These are phyloP conservation scores for Bolborhynchus lineola DNA, from an alignment of 2,113 vertebrate genomes.

Conservation along the genomic window DNA sequence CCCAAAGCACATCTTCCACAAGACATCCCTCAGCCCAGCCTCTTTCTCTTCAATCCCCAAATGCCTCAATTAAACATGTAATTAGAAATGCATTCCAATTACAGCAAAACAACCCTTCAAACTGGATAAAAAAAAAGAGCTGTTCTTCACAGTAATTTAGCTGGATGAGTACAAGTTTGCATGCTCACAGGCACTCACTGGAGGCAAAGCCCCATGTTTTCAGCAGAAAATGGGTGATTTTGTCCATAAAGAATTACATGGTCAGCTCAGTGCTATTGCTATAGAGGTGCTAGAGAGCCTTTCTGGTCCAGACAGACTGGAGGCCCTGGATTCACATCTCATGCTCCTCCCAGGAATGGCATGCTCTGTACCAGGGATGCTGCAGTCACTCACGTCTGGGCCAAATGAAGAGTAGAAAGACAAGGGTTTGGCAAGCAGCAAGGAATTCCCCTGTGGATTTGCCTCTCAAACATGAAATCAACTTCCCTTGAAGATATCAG, in stretches of 20 bases:
- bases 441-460: background rate
- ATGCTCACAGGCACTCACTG: background rate
- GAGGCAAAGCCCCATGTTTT: background rate
- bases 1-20: background rate
- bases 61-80: background rate
- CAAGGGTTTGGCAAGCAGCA: background rate
- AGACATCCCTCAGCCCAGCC: background rate
- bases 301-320: background rate
- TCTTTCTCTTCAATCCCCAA: background rate
- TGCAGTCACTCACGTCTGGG: rapidly evolving
- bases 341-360: background rate
- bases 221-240: background rate
- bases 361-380: background rate
- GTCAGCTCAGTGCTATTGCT: background rate
- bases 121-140: background rate
- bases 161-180: background rate
- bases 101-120: background rate
- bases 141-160: background rate
- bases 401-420: background rate
- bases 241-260: background rate
- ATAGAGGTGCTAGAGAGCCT: background rate
- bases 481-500: background rate
- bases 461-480: background rate
- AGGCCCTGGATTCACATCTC: background rate
- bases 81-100: background rate